Base-by-base conservation (phyloP, 1,140 invertebrate species). In the Drosophila bocqueti region DNA sequence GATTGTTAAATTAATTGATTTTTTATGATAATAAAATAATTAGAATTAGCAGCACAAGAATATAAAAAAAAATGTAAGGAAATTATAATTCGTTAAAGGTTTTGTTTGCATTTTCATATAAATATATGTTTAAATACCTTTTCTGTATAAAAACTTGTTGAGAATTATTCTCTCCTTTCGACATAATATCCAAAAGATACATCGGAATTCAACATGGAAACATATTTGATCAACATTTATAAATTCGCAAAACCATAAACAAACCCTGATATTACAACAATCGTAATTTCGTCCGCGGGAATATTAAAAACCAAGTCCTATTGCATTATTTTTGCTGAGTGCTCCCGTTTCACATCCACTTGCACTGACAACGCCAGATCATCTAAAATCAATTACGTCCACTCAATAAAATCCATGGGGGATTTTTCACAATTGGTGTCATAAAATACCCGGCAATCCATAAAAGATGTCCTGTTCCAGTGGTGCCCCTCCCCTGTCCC, bases 371-470 rank as follows among this genome's bases (percentile, higher is more conserved):
- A 66, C 13, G 46, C 50, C 58, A 79, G 72, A 85, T 81, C 85
- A 90, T 90, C 85, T 85, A 80, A 90, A 90, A 90, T 90, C 85
- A 90, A 90, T 90, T 90, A 90, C 82, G 82, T 90, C 62, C 86
- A 90, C 75, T 90, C 85, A 85, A 90, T 90, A 90, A 90, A 90
- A 85, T 85, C 81, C 81, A 79, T 72, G 57, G 65, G 83, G 78
- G 79, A 90, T 90, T 90, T 90, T 80, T 80, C 62, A 90, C 85
- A 90, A 90, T 85, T 85, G 85, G 72, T 82, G 83, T 81, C 85
- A 90, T 90, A 90, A 90, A 90, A 79, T 60, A 64, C 66, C 49
- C 34, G 43, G 18, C 75, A 67, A 66, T 65, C 65, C 73, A 74
- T 75, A 84, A 84, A 84, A 76, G 80, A 79, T 73, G 55, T 74